Evolutionary conservation across 1,140 invertebrate species (phyloP), one percentile per base, ranked within the genome.

Genomic region (Homalodisca vitripennis): DNA sequence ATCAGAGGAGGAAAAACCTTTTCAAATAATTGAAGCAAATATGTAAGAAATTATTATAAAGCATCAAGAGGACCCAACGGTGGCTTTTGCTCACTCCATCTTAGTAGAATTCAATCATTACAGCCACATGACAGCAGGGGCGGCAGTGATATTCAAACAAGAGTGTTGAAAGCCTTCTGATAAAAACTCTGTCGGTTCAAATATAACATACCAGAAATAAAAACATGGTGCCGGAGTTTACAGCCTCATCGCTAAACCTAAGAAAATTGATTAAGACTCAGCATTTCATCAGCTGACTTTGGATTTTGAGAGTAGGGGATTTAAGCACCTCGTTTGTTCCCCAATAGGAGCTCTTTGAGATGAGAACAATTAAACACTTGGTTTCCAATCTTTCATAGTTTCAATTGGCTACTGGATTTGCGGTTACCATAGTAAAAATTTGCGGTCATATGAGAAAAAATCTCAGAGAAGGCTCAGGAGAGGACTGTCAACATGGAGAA

Each of bases 371-470:
- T n/a, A 12, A 14, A 20, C 6, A 12, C 20, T 53, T 22, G n/a
- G 12, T 53, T 12, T 6, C 6, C 3, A 53, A 13, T 22, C 6
- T 13, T 3, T 24, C 20, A 6, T 12, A 24, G 20, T 22, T 53
- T 24, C 48, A 53, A 20, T 12, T 6, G 20, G 3, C 6, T 22
- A n/a, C 48, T 12, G 48, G 48, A 12, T 6, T 20, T n/a, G 10
- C 6, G 3, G 6, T 53, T 14, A 53, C 48, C 20, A 20, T 53
- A 20, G 48, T 53, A 13, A n/a, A n/a, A n/a, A n/a, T n/a, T n/a
- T n/a, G n/a, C n/a, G n/a, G n/a, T 53, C 48, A n/a, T 53, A 53
- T 22, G 48, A 53, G 3, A 6, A 53, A 53, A 53, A 53, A 53
- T 53, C 48, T 12, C 6, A 3, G 6, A 53, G 22, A 20, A 3